Conservation (phyloP, 2,888 invertebrate species). For the Colostygia pectinataria region DNA sequence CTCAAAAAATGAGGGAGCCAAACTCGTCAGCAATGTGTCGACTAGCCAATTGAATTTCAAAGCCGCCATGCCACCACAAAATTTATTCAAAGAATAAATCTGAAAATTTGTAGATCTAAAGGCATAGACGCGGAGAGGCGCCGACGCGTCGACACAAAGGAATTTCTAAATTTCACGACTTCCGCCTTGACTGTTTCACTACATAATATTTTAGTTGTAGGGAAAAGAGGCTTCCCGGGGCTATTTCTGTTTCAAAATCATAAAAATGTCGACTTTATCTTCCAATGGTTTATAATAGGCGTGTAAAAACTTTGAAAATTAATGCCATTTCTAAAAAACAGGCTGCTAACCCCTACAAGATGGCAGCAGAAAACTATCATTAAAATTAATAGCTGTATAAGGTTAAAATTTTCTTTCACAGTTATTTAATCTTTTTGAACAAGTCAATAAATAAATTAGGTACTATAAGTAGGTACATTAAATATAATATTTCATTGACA, state of each 20-base stretch:
- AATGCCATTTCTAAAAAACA: no score
- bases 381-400: no score
- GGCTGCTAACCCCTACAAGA: no score
- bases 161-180: slow-evolving; percentile 82
- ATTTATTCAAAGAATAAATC: slow-evolving; percentile 84
- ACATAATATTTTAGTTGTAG: slow-evolving; percentile 29
- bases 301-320: slow-evolving; percentile 5
- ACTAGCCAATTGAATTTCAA: slow-evolving; percentile 82
- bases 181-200: slow-evolving; percentile 74
- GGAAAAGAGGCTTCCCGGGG: slow-evolving; percentile 13
- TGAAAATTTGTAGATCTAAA: slow-evolving; percentile 82
- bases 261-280: slow-evolving; percentile 14
- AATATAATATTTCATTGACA: no score
- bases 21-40: slow-evolving; percentile 79
- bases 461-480: no score
- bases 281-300: not conserved
- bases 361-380: no score
- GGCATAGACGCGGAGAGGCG: slow-evolving; percentile 78
- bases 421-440: no score
- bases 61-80: slow-evolving; percentile 80
- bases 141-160: slow-evolving; percentile 79
- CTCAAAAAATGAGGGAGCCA: slow-evolving; percentile 62
- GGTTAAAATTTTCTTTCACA: no score
- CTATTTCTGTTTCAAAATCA: slow-evolving; percentile 14
- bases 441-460: no score